phyloP scores from a whole-genome alignment of 1,140 invertebrate genomes.

The Orchestia grillus region DNA sequence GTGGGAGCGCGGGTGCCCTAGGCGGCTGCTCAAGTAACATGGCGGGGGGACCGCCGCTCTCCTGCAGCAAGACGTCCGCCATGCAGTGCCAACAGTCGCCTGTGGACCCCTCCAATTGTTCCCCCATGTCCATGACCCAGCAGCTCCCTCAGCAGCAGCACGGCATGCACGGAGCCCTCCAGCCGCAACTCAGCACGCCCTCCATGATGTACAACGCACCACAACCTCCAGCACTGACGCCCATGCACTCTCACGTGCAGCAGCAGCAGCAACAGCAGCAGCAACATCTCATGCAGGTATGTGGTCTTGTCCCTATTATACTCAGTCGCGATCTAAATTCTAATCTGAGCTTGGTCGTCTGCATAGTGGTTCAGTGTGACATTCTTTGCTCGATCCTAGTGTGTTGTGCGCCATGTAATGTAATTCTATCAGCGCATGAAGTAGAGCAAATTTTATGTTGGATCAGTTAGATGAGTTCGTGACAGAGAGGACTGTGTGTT shows the following conservation, averaged over 20 bases:
- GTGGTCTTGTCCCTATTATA: too few relatives aligned
- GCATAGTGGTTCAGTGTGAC: too few relatives aligned
- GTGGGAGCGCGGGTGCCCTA: constrained; percentile 61
- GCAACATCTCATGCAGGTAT: constrained; percentile 69
- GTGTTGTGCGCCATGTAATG: too few relatives aligned
- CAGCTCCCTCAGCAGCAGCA: constrained; percentile 65
- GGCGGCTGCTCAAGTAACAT: not conserved
- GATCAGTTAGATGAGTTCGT: too few relatives aligned
- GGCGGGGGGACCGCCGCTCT: not conserved
- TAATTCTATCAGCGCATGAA: too few relatives aligned
- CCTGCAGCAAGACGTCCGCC: not conserved
- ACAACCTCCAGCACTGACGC: constrained; percentile 67
- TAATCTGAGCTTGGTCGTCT: too few relatives aligned
- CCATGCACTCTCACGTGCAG: constrained; percentile 70
- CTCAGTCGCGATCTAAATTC: too few relatives aligned
- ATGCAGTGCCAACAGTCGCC: constrained; percentile 70
- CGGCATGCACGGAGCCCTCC: constrained; percentile 39
- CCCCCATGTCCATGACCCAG: constrained; percentile 61
- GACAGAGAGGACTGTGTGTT: not conserved
- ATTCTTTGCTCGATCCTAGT: too few relatives aligned
- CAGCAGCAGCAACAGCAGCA: constrained; percentile 73
- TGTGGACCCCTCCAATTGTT: constrained; percentile 69
- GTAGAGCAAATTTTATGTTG: too few relatives aligned
- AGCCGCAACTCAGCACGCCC: not conserved
- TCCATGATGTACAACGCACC: constrained; percentile 57